Percentiles rank a stretch among this genome's conserved stretches.
Evolutionary conservation across 2,113 vertebrate species (phyloP).

Genomic region (Mobula birostris): DNA sequence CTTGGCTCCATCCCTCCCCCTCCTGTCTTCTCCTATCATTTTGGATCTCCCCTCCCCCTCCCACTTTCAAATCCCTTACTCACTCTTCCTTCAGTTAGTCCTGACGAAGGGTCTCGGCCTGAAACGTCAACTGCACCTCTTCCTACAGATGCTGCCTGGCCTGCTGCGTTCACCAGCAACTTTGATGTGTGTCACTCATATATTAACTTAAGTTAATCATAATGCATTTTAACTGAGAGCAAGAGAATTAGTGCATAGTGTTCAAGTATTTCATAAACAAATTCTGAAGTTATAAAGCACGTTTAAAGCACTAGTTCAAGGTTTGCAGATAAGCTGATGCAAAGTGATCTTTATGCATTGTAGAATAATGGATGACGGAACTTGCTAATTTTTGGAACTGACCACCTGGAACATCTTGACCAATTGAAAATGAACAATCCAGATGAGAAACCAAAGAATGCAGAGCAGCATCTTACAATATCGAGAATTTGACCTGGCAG

Average conservation of each 20-base stretch:
- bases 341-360: not conserved
- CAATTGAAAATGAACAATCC: not conserved
- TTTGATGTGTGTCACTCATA: no score
- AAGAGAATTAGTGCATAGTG: not conserved
- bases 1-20: no score
- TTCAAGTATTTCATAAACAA: not conserved
- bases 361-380: not conserved
- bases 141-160: no score
- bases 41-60: no score
- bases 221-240: not conserved
- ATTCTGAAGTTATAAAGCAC: not conserved
- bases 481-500: not conserved
- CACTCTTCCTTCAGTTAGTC: no score
- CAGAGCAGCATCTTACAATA: not conserved
- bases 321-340: not conserved
- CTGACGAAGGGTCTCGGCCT: no score
- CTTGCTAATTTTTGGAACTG: not conserved
- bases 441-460: not conserved
- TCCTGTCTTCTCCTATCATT: no score
- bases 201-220: not conserved
- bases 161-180: no score
- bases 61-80: no score
- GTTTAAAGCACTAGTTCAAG: not conserved
- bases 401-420: not conserved
- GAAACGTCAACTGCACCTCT: no score